These are phyloP conservation scores for Arge pagana DNA, from an alignment of 2,888 invertebrate genomes.

Conservation along the genomic window DNA sequence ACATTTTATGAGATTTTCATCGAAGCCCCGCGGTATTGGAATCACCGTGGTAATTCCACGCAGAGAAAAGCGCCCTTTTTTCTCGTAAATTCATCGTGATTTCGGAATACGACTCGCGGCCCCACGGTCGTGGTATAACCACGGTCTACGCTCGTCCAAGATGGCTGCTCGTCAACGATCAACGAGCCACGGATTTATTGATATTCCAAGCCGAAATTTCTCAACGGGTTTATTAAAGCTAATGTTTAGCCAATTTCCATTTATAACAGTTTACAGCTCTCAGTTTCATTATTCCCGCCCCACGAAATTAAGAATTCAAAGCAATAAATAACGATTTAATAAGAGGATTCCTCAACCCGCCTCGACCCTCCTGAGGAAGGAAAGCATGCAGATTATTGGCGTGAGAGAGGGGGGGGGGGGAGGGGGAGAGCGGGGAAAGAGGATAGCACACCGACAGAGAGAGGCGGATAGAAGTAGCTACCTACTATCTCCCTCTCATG, in stretches of 20 bases:
- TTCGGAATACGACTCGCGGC: too few relatives aligned
- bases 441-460: conserved; percentile 28
- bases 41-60: conserved; percentile 14
- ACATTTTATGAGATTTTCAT: conserved; percentile 14
- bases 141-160: too few relatives aligned
- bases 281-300: conserved; percentile 41
- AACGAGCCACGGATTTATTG: too few relatives aligned
- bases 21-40: conserved; percentile 9
- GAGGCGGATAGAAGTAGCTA: conserved; percentile 34
- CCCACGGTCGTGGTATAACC: too few relatives aligned
- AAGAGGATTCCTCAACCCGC: conserved; percentile 34
- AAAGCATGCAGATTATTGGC: conserved; percentile 22
- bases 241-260: conserved; percentile 18
- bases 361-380: conserved; percentile 23
- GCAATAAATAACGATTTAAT: conserved; percentile 53
- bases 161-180: too few relatives aligned
- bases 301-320: conserved; percentile 47
- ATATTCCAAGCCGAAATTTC: not conserved
- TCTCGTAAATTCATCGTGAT: too few relatives aligned
- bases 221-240: conserved; percentile 3
- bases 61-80: too few relatives aligned
- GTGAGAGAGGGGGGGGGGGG: conserved; percentile 26
- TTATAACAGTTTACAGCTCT: conserved; percentile 18
- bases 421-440: conserved; percentile 5
- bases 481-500: conserved; percentile 19